Conservation (phyloP, 2,888 invertebrate genomes). For the Rapana venosa region DNA sequence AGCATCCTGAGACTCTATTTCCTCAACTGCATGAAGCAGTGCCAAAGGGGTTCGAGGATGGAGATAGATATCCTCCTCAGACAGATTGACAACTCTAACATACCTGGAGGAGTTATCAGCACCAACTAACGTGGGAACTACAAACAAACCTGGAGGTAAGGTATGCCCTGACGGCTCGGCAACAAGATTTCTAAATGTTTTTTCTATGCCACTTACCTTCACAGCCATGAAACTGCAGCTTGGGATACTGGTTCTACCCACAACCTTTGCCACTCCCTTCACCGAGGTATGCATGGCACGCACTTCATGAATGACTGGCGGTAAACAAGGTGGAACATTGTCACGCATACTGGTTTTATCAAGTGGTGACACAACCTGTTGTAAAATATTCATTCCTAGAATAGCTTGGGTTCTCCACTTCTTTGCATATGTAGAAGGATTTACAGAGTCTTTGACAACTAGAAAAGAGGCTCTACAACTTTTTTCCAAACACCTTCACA, state of each 20-base stretch:
- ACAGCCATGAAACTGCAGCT: not conserved
- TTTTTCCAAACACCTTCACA: not conserved
- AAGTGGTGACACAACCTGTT: not conserved
- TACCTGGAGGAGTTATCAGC: not conserved
- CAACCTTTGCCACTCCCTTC: not conserved
- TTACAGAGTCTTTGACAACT: not conserved
- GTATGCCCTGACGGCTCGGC: not conserved
- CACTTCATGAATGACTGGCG: not conserved
- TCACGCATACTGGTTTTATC: not conserved
- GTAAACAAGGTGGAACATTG: not conserved
- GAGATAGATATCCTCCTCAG: not conserved
- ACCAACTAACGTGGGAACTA: not conserved
- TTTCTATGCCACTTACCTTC: constrained; percentile 1
- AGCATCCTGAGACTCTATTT: not conserved
- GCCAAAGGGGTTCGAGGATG: not conserved
- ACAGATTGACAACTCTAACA: not conserved
- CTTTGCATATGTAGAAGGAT: not conserved
- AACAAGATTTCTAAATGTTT: not conserved
- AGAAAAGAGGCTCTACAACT: not conserved
- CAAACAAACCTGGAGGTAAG: not conserved
- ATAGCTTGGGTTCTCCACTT: not conserved
- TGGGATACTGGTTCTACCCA: not conserved
- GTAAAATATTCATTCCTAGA: not conserved
- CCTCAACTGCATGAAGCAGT: not conserved
- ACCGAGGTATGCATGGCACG: not conserved